phyloP scores from a whole-genome alignment of 2,797 vertebrate species.

The Tapera naevia region DNA sequence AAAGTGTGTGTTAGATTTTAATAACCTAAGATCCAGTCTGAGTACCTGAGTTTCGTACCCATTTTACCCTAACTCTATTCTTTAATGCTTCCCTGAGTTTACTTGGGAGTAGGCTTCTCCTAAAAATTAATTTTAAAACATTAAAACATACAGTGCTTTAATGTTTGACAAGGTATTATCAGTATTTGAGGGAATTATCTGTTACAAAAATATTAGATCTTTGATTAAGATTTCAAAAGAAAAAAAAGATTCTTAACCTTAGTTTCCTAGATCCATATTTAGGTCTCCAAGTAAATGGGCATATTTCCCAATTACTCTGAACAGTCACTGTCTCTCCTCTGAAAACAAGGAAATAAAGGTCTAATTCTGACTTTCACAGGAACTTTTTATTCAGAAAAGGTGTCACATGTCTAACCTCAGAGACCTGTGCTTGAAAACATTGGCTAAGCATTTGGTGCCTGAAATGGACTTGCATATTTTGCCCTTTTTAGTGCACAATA shows the following conservation, averaged over 20 bases:
- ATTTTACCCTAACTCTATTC: neutral
- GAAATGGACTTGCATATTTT: neutral
- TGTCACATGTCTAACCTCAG: neutral
- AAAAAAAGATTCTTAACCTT: neutral
- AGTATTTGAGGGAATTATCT: neutral
- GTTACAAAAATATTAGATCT: neutral
- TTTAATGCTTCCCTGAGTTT: neutral
- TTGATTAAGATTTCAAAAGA: no score
- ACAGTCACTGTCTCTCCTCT: neutral
- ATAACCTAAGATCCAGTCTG: neutral
- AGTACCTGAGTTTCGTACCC: neutral
- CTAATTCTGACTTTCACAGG: neutral
- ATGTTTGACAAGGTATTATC: neutral
- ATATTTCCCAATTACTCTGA: neutral
- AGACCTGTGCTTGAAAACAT: neutral
- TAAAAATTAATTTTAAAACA: neutral
- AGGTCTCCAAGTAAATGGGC: neutral
- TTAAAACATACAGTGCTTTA: neutral
- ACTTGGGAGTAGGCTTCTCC: neutral
- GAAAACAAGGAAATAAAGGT: neutral
- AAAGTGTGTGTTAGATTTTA: neutral
- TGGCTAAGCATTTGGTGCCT: neutral
- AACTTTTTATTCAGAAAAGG: neutral
- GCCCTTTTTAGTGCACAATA: neutral
- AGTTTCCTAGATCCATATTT: neutral